Conservation (phyloP, 2,888 invertebrate species). For the Mellilla xanthometata region DNA sequence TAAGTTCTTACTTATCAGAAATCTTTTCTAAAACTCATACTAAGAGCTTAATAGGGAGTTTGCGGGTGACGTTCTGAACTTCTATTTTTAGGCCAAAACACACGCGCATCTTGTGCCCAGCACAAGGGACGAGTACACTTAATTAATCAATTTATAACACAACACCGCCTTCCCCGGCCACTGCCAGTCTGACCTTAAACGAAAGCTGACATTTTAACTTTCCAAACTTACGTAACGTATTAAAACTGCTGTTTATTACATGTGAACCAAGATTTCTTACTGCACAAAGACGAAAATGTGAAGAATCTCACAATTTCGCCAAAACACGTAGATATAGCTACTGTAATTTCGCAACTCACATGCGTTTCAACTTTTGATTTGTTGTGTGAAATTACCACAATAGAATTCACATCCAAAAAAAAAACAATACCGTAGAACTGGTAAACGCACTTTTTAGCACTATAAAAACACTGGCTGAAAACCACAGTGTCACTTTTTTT, state of each 20-base stretch:
- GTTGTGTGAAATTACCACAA: too few species aligned
- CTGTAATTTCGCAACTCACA: too few species aligned
- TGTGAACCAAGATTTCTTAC: conserved; percentile 19
- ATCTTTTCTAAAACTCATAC: too few species aligned
- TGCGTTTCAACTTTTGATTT: too few species aligned
- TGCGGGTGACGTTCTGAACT: conserved; percentile 36
- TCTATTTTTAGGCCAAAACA: conserved; percentile 68
- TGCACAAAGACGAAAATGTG: neutral
- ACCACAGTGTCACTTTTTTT: neutral
- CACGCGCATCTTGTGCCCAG: conserved; percentile 60
- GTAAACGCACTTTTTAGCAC: too few species aligned
- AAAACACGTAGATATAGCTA: neutral
- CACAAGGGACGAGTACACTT: conserved; percentile 55
- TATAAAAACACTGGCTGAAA: neutral
- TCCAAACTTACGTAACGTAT: conserved; percentile 38
- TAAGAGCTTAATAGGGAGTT: conserved; percentile 46
- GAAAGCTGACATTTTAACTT: conserved; percentile 52
- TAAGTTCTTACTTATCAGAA: too few species aligned
- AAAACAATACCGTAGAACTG: too few species aligned
- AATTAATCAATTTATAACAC: conserved; percentile 59
- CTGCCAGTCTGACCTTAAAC: conserved; percentile 51
- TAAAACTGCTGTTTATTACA: conserved; percentile 19
- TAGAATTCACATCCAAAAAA: neutral
- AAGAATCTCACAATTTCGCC: neutral
- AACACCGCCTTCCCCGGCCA: conserved; percentile 54